phyloP scores from a whole-genome alignment of 1,140 invertebrate species.

The Tetraneura akinire region DNA sequence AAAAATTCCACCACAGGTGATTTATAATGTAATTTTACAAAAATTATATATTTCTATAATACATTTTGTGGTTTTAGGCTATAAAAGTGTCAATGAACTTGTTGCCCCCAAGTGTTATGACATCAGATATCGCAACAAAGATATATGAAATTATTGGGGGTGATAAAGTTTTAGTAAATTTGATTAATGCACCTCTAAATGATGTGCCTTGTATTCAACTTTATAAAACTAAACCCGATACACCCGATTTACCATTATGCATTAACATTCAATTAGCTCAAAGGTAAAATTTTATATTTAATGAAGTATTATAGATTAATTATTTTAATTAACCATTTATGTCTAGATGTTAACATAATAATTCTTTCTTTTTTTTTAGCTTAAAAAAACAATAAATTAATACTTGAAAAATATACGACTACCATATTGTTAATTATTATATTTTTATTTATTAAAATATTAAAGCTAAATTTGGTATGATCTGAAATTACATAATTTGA shows the following conservation, averaged over 20 bases:
- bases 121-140: slow-evolving; percentile 13
- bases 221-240: slow-evolving; percentile 32
- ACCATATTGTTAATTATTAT: neutral
- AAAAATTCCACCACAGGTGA: slow-evolving; percentile 34
- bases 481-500: slow-evolving; percentile 23
- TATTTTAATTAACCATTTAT: too few relatives aligned
- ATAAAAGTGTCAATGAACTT: slow-evolving; percentile 41
- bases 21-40: neutral
- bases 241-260: neutral
- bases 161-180: slow-evolving; percentile 32
- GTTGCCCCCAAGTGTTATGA: slow-evolving; percentile 35
- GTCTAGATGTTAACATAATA: neutral
- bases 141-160: slow-evolving; percentile 12
- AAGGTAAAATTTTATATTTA: slow-evolving; percentile 9
- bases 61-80: neutral
- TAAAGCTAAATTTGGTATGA: neutral
- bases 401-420: neutral
- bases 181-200: slow-evolving; percentile 15
- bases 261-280: slow-evolving; percentile 19
- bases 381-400: slow-evolving; percentile 18
- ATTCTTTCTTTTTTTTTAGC: slow-evolving; percentile 10
- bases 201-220: slow-evolving; percentile 45
- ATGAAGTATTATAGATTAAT: too few relatives aligned
- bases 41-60: neutral
- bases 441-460: neutral